Percentiles rank a stretch among this genome's conserved stretches.
Evolutionary conservation across 2,797 vertebrate genomes (phyloP).

Genomic region (Aeoliscus strigatus): DNA sequence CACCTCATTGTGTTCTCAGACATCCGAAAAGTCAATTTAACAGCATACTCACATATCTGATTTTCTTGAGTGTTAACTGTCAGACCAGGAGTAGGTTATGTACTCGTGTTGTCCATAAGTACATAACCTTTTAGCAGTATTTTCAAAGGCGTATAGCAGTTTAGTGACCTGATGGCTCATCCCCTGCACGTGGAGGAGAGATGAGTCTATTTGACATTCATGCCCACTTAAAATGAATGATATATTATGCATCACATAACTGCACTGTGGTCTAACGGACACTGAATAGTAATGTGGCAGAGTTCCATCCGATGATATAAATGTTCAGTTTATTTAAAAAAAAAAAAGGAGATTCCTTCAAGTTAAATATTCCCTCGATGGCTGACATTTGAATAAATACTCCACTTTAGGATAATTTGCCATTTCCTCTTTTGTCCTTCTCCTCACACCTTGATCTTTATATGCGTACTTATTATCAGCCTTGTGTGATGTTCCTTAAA

Average conservation of each 20-base stretch:
- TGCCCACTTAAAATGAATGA: slow-evolving; percentile 48
- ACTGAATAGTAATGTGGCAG: slow-evolving; percentile 39
- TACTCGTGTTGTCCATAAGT: too few relatives aligned
- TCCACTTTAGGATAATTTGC: too few relatives aligned
- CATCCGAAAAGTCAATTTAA: slow-evolving; percentile 12
- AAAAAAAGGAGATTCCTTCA: too few relatives aligned
- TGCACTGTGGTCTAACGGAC: slow-evolving; percentile 30
- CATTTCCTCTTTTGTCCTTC: too few relatives aligned
- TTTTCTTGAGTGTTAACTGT: slow-evolving; percentile 11
- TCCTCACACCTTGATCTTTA: too few relatives aligned
- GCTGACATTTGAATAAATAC: slow-evolving; percentile 27
- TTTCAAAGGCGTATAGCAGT: slow-evolving; percentile 14
- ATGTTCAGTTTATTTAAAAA: slow-evolving; percentile 1
- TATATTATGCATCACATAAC: slow-evolving; percentile 40
- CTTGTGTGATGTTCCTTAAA: too few relatives aligned
- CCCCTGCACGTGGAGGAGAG: slow-evolving; percentile 6
- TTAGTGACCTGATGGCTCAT: slow-evolving; percentile 28
- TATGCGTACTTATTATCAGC: too few relatives aligned
- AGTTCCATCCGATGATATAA: slow-evolving; percentile 31
- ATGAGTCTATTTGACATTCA: slow-evolving; percentile 41
- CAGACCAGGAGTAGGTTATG: too few relatives aligned
- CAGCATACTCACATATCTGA: slow-evolving; percentile 1
- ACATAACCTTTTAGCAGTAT: slow-evolving; percentile 11
- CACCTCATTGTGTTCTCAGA: slow-evolving; percentile 16
- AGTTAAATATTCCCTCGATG: not conserved